Conservation (phyloP, 2,888 invertebrate genomes). For the Macrosiphum euphorbiae region DNA sequence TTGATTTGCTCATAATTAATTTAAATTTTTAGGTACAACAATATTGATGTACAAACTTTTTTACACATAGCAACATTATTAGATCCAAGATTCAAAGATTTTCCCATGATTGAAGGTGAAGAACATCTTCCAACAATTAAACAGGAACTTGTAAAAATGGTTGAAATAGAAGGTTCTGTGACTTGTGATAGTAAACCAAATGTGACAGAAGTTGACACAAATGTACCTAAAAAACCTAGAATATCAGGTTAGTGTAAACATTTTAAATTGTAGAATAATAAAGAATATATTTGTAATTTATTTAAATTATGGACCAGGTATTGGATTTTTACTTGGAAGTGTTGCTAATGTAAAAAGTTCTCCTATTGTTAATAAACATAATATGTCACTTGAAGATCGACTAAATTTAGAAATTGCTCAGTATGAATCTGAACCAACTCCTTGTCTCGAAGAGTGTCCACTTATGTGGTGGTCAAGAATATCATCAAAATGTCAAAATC, state of each 20-base stretch:
- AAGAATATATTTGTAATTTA: not conserved
- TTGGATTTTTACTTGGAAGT: constrained; percentile 68
- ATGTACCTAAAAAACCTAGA: constrained; percentile 69
- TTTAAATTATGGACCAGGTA: constrained; percentile 22
- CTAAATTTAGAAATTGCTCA: constrained; percentile 72
- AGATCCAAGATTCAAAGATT: constrained; percentile 72
- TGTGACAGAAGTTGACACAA: not conserved
- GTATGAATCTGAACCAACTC: constrained; percentile 72
- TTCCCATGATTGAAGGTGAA: constrained; percentile 70
- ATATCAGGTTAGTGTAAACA: constrained; percentile 69
- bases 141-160: constrained; percentile 69
- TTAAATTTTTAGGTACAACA: constrained; percentile 70
- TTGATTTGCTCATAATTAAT: not conserved
- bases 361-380: constrained; percentile 69
- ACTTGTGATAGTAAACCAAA: constrained; percentile 37
- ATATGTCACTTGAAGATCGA: constrained; percentile 71
- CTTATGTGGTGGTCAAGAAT: constrained; percentile 72
- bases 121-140: constrained; percentile 62
- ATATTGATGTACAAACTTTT: constrained; percentile 70
- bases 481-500: constrained; percentile 71
- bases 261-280: not conserved
- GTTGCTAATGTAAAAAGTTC: constrained; percentile 72
- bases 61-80: constrained; percentile 72
- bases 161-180: constrained; percentile 69
- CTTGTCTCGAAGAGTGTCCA: constrained; percentile 71